phyloP scores from a whole-genome alignment of 1,140 invertebrate species.

The Zaprionus kolodkinae region DNA sequence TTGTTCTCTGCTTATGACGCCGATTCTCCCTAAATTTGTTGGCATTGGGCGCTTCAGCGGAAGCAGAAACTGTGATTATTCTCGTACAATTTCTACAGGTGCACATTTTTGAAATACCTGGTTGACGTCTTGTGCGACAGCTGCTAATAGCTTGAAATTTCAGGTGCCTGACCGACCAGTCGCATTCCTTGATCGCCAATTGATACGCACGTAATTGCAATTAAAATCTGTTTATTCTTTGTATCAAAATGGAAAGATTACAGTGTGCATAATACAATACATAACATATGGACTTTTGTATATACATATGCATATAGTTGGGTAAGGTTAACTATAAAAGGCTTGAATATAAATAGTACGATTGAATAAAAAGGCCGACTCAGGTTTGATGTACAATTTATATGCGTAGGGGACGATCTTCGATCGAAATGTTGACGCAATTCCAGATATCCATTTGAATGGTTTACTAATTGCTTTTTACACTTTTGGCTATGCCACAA shows the following conservation, averaged over 20 bases:
- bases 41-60: slow-evolving; percentile 49
- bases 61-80: slow-evolving; percentile 45
- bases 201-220: slow-evolving; percentile 66
- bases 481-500: slow-evolving; percentile 87
- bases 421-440: not conserved
- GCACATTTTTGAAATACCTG: slow-evolving; percentile 63
- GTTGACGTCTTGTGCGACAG: slow-evolving; percentile 58
- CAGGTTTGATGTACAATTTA: slow-evolving; percentile 29
- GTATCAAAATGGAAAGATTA: slow-evolving; percentile 72
- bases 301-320: not conserved
- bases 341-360: slow-evolving; percentile 44
- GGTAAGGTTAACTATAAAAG: slow-evolving; percentile 34
- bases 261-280: slow-evolving; percentile 43
- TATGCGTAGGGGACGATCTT: slow-evolving; percentile 33
- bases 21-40: slow-evolving; percentile 29
- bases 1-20: slow-evolving; percentile 3
- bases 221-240: slow-evolving; percentile 47
- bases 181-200: slow-evolving; percentile 37
- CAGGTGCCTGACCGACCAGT: slow-evolving; percentile 44
- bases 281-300: not conserved
- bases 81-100: slow-evolving; percentile 48
- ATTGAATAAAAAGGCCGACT: slow-evolving; percentile 28
- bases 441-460: slow-evolving; percentile 7
- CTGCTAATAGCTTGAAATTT: slow-evolving; percentile 71
- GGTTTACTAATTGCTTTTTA: slow-evolving; percentile 31